These are phyloP conservation scores for Urocyon cinereoargenteus DNA, from an alignment of 2,797 vertebrate species.

Conservation along the genomic window DNA sequence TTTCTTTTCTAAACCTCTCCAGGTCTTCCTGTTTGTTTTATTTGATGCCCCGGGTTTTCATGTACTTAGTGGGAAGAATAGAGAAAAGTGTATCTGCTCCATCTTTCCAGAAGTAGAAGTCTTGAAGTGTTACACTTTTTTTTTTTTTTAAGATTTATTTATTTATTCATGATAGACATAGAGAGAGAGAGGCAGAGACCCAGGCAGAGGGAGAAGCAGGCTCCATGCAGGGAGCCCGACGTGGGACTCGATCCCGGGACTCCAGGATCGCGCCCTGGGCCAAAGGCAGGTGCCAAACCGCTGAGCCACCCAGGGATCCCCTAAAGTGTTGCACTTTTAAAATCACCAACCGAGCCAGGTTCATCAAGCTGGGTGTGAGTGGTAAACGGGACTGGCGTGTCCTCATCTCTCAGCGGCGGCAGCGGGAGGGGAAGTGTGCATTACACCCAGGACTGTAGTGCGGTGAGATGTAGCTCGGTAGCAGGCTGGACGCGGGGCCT, in stretches of 20 bases:
- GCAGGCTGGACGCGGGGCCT: too few species aligned
- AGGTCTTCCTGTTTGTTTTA: background rate
- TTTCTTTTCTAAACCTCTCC: background rate
- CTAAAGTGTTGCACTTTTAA: background rate
- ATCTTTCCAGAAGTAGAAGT: background rate
- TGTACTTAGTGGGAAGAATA: background rate
- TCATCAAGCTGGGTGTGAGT: background rate
- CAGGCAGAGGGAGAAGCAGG: too few species aligned
- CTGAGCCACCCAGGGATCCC: too few species aligned
- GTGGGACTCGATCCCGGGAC: accelerated
- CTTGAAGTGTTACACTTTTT: background rate
- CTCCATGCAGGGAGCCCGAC: too few species aligned
- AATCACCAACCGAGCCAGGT: background rate
- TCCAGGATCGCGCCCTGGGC: too few species aligned
- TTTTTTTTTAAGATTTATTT: too few species aligned
- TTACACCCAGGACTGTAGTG: background rate
- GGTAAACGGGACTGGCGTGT: accelerated
- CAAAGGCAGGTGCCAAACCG: too few species aligned
- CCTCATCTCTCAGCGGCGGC: background rate
- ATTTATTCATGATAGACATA: too few species aligned
- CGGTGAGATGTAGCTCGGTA: background rate
- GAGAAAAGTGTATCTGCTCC: background rate
- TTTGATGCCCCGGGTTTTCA: background rate
- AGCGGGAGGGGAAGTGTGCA: accelerated
- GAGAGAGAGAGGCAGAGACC: too few species aligned